Conservation (phyloP, 2,113 vertebrate genomes). For the Thalassarche chlororhynchos region DNA sequence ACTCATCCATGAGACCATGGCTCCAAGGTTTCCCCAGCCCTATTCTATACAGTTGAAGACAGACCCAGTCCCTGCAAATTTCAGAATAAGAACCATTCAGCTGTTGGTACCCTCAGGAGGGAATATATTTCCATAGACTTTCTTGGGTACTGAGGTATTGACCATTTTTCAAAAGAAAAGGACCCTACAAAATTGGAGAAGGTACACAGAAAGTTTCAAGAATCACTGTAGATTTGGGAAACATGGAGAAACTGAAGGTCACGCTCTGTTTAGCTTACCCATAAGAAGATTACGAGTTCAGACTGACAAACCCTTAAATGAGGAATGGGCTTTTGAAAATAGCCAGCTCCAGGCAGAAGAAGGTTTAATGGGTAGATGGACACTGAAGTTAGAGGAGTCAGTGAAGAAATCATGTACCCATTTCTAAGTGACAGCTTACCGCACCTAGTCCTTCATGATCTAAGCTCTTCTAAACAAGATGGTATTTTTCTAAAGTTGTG, state of each 20-base stretch:
- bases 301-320: background rate
- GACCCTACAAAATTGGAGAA: background rate
- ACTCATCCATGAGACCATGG: background rate
- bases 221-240: background rate
- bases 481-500: background rate
- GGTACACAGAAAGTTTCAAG: background rate
- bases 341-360: background rate
- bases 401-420: background rate
- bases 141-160: background rate
- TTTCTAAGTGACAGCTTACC: background rate
- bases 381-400: background rate
- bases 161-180: background rate
- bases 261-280: background rate
- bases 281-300: background rate
- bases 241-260: background rate
- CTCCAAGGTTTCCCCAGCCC: background rate
- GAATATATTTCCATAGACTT: background rate
- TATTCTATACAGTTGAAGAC: background rate
- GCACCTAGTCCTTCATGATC: background rate
- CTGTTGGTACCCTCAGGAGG: background rate
- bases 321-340: background rate
- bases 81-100: background rate
- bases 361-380: background rate
- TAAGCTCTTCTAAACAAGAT: background rate
- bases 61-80: background rate